Base-by-base conservation (phyloP, 2,797 vertebrate species). In the Xiphophorus birchmanni region DNA sequence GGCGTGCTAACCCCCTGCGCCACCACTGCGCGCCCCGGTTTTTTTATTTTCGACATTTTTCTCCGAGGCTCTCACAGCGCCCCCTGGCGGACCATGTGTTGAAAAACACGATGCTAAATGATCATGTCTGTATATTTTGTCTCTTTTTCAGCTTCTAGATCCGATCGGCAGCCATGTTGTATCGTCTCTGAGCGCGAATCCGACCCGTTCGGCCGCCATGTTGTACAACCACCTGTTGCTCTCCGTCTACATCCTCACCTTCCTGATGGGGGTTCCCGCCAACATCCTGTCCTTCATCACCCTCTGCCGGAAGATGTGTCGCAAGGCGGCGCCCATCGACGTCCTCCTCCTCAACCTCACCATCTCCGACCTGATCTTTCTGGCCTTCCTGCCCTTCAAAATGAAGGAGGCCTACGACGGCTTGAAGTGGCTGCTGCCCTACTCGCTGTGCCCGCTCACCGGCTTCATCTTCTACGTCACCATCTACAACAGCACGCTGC, bases 401-500 rank as follows among this genome's bases (percentile, higher is more conserved):
- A 97, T 98, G 84, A 86, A 94, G 1, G 97, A 98, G 84, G 96
- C 96, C 0, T 75, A 76, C 0, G 94, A 94, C 1, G 3, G 77
- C 69, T 95, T 96, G 93, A 37, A 0, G 0, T 99, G 98, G 97
- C 37, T 75, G 0, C 81, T 98, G 35, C 93, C 94, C 0, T 44
- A 73, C 47, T 9, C 82, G 0, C 88, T 97, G 37, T 98, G 98
- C 8, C 95, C 96, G 0, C 21, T 97, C 56, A 95, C 92, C 0
- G 94, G 92, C 0, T 98, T 97, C 26, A 76, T 96, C n/a, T 98
- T 97, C 91, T 99, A 95, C 89, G 96, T 95, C 90, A 97, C 96
- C 91, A 97, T 98, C 91, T 98, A 99, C 92, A 96, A 96, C 93
- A 98, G 97, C 94, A 97, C 96, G 0, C 91, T 97, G 75, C 95